phyloP scores from a whole-genome alignment of 2,797 vertebrate species.

The Pterois miles region DNA sequence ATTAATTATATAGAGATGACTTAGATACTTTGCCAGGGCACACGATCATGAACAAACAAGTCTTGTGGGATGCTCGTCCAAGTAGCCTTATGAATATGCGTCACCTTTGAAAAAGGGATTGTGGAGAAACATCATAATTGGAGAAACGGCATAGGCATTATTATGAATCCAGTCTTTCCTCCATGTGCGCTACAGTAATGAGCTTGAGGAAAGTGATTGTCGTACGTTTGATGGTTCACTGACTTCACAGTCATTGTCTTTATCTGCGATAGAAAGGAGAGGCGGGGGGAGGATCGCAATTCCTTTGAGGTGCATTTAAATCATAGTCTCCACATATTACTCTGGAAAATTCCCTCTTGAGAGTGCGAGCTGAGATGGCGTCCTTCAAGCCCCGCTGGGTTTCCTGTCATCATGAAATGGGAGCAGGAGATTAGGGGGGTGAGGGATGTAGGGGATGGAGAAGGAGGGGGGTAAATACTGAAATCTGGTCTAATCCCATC shows the following conservation, averaged over 20 bases:
- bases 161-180: conserved; percentile 49
- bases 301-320: conserved; percentile 81
- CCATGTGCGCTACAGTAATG: conserved; percentile 61
- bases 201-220: conserved; percentile 74
- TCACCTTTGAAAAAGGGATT: conserved; percentile 56
- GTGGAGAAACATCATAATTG: conserved; percentile 57
- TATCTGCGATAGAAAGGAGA: conserved; percentile 64
- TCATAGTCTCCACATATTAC: conserved; percentile 75
- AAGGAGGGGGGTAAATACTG: conserved; percentile 68
- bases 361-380: conserved; percentile 73
- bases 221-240: conserved; percentile 74
- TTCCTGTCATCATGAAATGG: conserved; percentile 80
- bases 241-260: conserved; percentile 75
- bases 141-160: conserved; percentile 48
- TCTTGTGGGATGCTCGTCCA: conserved; percentile 34
- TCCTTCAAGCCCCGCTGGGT: conserved; percentile 84
- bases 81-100: conserved; percentile 55
- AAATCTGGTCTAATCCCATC: conserved; percentile 81
- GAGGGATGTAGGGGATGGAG: conserved; percentile 60
- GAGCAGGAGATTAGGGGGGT: conserved; percentile 74
- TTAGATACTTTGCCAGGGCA: conserved; percentile 34
- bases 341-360: conserved; percentile 73
- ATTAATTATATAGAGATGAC: conserved; percentile 58
- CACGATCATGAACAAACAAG: conserved; percentile 35
- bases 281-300: conserved; percentile 57